These are phyloP conservation scores for Callocephalon fimbriatum DNA, from an alignment of 2,113 vertebrate genomes.

Conservation along the genomic window DNA sequence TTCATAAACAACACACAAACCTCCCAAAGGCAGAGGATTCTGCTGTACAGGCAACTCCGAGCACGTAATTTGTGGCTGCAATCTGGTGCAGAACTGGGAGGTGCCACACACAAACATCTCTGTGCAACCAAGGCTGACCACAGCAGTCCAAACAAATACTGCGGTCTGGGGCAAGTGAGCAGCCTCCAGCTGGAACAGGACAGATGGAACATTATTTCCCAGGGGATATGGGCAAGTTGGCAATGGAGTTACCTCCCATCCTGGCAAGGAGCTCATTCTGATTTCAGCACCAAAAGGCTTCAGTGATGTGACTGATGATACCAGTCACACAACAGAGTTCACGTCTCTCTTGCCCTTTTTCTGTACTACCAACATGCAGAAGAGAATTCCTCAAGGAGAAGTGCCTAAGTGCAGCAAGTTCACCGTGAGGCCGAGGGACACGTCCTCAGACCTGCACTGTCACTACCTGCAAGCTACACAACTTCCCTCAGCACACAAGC, in stretches of 20 bases:
- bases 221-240: fast-evolving
- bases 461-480: neutral
- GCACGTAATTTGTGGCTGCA: neutral
- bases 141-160: neutral
- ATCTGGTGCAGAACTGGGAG: fast-evolving
- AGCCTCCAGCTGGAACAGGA: neutral
- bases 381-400: neutral
- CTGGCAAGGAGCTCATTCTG: neutral
- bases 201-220: neutral
- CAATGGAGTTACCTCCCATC: neutral
- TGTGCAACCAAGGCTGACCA: neutral
- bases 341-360: neutral
- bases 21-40: neutral
- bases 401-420: neutral
- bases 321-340: neutral
- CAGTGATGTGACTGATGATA: neutral
- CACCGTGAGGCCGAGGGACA: neutral
- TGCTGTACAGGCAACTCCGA: neutral
- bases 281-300: neutral
- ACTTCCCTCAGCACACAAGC: neutral
- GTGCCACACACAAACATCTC: neutral
- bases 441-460: neutral
- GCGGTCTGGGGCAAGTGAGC: neutral
- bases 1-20: neutral
- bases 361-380: neutral